Percentiles rank a stretch among this genome's conserved stretches.
Conservation (phyloP, 2,797 vertebrate genomes). For the Anisognathus igniventris region DNA sequence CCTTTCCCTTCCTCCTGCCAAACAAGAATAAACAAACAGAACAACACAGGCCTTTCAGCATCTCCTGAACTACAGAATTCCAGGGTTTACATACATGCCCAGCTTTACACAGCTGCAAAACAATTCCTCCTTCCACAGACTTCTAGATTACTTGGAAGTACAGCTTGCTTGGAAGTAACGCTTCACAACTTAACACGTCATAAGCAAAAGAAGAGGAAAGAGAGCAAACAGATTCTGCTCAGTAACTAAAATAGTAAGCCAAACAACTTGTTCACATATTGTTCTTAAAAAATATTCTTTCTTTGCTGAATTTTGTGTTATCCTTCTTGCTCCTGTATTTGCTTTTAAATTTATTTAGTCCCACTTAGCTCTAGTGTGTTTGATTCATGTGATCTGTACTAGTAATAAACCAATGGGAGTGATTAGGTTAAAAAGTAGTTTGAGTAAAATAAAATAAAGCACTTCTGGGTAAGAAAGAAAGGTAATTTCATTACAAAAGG, state of each 20-base stretch:
- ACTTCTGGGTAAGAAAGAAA: background rate
- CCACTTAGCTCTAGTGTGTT: background rate
- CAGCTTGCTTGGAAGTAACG: background rate
- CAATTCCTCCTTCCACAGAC: background rate
- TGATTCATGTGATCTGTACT: background rate
- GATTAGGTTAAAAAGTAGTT: background rate
- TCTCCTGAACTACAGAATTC: background rate
- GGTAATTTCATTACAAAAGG: background rate
- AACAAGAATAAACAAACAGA: background rate
- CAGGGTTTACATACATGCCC: background rate
- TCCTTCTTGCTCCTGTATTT: background rate
- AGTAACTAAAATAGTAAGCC: background rate
- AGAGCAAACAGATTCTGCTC: background rate
- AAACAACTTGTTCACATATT: background rate
- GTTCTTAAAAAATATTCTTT: background rate
- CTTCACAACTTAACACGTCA: background rate
- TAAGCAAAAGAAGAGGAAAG: background rate
- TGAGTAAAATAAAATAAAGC: background rate
- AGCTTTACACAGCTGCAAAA: background rate
- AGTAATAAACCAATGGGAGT: background rate
- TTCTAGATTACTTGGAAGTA: background rate
- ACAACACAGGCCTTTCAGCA: background rate
- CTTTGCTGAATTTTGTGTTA: background rate
- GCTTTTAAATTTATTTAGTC: background rate
- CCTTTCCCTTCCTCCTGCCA: background rate